Conservation (phyloP, 1,140 invertebrate species). For the Calosoma granatense region DNA sequence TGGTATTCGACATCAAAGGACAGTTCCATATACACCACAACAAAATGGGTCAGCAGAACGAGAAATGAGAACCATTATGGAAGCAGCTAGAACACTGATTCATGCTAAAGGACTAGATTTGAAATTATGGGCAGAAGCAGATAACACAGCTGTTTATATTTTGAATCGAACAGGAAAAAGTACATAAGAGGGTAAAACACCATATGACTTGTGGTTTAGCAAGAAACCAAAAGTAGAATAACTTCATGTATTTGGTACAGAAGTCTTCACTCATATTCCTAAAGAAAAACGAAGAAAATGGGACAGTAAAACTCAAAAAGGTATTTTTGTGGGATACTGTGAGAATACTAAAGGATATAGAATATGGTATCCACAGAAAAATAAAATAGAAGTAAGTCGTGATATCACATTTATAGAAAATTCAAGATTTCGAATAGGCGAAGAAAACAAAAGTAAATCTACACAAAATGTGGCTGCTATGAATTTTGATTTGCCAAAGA, state of each 20-base stretch:
- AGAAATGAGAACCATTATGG: conserved; percentile 29
- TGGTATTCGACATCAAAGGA: conserved; percentile 2
- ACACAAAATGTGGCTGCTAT: no score
- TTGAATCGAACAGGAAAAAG: conserved; percentile 24
- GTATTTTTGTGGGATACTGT: conserved; percentile 34
- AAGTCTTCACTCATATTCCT: conserved; percentile 31
- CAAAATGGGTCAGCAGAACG: conserved; percentile 24
- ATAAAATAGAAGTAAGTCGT: conserved; percentile 22
- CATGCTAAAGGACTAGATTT: conserved; percentile 16
- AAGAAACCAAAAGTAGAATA: conserved; percentile 35
- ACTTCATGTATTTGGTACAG: conserved; percentile 34
- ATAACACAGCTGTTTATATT: conserved; percentile 22
- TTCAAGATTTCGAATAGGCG: no score
- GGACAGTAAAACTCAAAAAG: conserved; percentile 28
- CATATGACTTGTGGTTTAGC: conserved; percentile 21
- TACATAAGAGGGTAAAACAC: conserved; percentile 18
- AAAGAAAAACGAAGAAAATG: conserved; percentile 31
- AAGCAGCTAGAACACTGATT: conserved; percentile 28
- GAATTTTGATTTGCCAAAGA: no score
- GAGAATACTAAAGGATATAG: conserved; percentile 29
- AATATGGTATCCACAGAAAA: conserved; percentile 22
- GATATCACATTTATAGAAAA: conserved; percentile 29
- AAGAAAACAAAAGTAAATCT: no score
- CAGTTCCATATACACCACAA: conserved; percentile 13
- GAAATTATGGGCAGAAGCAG: conserved; percentile 31